Evolutionary conservation across 2,888 invertebrate species (phyloP), one percentile per base, ranked within the genome.

Genomic region (Tetranychus truncatus): DNA sequence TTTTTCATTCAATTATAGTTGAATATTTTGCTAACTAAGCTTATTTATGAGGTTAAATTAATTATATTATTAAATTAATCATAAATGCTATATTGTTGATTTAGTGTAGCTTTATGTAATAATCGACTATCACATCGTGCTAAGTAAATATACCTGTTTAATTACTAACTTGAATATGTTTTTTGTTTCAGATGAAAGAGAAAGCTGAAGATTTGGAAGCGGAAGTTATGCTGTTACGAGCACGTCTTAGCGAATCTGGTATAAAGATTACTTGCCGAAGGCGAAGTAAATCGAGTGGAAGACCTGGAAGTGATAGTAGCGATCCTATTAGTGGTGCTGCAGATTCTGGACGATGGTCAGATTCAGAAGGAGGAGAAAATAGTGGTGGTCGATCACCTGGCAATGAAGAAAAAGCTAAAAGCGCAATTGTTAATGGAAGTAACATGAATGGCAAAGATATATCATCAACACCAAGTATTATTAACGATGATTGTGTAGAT

Each of bases 121-220:
- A 34, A 34, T 34, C 2, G 34, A 34, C 34, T 34, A 34, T 34
- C 34, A 34, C 34, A 34, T 34, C 34, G 34, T 34, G 34, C 34
- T 34, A 34, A 34, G 34, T 34, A 34, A 34, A 34, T 34, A 34
- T 34, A 34, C 34, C 34, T 34, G 34, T 34, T 34, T 34, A 34
- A 34, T 34, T 34, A 34, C 34, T 5, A 34, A 34, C 34, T 34
- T 34, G 34, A 34, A 34, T 34, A 34, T 34, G 34, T 5, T 34
- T 34, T 34, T 34, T 34, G 21, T 55, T 74, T 6, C 24, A 79
- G 78, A 46, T 79, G 71, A 78, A 79, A 75, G 79, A 79, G 74
- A 78, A 77, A 76, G 77, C 78, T 24, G 77, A 78, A 67, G 78
- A 79, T 69, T 76, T 78, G 45, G 77, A 79, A 76, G 76, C 77